Base-by-base conservation (phyloP, 2,888 invertebrate genomes). In the Sceliomorpha sp. region DNA sequence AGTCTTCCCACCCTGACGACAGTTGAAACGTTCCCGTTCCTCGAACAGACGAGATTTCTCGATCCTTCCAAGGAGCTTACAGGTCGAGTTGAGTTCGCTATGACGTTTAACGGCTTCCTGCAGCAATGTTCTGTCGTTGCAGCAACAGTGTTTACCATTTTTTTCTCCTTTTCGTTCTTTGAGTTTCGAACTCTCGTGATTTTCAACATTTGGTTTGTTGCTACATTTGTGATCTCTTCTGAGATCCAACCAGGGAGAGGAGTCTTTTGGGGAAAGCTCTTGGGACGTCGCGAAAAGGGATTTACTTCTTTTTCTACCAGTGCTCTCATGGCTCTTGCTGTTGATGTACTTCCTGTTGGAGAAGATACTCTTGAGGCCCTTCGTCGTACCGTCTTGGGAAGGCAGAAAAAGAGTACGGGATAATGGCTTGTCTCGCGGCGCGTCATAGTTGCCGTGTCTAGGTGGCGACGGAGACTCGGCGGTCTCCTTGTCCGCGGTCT, bases 231-330 rank as follows among this genome's bases (percentile, higher is more conserved):
- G 53, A 34, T 50, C 56, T 13, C 27, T 47, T 39, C 47, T 44
- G 17, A 29, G 39, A n/a, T 70, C 70, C 29, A 48, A 50, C 32
- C 60, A 39, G 15, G 55, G 69, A 7, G 37, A 47, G 34, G 45
- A 62, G 26, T 75, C 76, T 15, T 66, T 74, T 5, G 73, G 59
- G 6, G 60, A 50, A 53, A 48, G 24, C 15, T 67, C 67, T 27
- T 75, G 67, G 39, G 64, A 63, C 13, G 69, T 69, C 4, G 64
- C 45, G 39, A 77, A 76, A 1, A 76, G 68, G 8, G 77, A 76
- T 13, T 70, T 75, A 45, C 76, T 76, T n/a, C 74, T 55, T 40
- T 68, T 75, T 10, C 75, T 56, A 13, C 71, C 75, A 24, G 69
- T 60, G 9, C 63, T 58, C n/a, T 74, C 72, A 9, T 44, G 47